phyloP scores from a whole-genome alignment of 2,888 invertebrate genomes.

The Apotomis turbidana region DNA sequence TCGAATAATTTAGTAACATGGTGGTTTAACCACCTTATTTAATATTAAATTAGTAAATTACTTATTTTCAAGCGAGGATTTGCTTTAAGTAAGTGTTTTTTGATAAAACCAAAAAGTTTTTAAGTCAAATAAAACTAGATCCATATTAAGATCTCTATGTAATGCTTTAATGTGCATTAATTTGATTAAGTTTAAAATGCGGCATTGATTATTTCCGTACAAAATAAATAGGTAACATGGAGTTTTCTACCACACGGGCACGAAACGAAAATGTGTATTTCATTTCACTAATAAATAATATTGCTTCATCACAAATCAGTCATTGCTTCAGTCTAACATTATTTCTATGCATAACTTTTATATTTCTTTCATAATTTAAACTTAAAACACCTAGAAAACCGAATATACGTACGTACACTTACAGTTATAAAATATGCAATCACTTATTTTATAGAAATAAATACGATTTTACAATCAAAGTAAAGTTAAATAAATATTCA shows the following conservation, averaged over 20 bases:
- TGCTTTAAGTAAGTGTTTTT: neutral
- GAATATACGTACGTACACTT: conserved; percentile 32
- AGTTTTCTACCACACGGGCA: conserved; percentile 14
- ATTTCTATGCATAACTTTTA: conserved; percentile 52
- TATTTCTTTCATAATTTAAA: conserved; percentile 42
- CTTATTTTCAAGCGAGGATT: conserved; percentile 3
- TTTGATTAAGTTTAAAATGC: conserved; percentile 15
- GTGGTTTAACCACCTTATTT: conserved; percentile 25
- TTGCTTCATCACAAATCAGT: conserved; percentile 80
- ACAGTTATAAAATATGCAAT: conserved; percentile 30
- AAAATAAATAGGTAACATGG: conserved; percentile 39
- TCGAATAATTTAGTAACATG: neutral
- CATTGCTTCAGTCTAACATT: conserved; percentile 76
- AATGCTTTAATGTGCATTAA: neutral
- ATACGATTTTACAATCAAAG: conserved; percentile 29
- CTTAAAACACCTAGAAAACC: conserved; percentile 38
- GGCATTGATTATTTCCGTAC: conserved; percentile 20
- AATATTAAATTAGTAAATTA: neutral
- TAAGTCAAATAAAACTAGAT: no score
- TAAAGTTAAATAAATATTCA: conserved; percentile 8
- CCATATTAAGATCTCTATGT: no score
- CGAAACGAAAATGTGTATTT: conserved; percentile 55
- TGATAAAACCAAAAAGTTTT: no score
- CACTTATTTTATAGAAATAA: conserved; percentile 32
- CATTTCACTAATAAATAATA: conserved; percentile 78